Evolutionary conservation across 2,797 vertebrate genomes (phyloP).

Genomic region (Uromys caudimaculatus): DNA sequence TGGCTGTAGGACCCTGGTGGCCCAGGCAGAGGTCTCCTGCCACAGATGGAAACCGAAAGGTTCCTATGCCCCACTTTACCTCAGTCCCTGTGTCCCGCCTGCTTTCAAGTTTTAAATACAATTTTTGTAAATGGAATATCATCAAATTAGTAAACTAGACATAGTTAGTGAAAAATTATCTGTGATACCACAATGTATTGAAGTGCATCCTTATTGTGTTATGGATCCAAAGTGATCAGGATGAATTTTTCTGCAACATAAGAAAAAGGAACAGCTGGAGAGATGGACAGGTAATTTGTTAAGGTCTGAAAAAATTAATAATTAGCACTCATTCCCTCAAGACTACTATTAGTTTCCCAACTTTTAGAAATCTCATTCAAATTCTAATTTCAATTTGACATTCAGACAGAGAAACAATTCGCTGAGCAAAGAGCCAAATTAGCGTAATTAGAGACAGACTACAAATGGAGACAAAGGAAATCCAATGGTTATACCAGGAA

Average conservation of each 20-base stretch:
- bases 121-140: background rate
- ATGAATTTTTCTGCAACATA: background rate
- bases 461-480: background rate
- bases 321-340: background rate
- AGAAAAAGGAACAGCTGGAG: background rate
- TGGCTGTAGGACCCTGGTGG: too few relatives aligned
- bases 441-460: background rate
- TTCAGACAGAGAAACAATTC: background rate
- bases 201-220: background rate
- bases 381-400: background rate
- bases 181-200: background rate
- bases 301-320: background rate
- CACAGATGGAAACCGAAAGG: too few relatives aligned
- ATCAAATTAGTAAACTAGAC: background rate
- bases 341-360: background rate
- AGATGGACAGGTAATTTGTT: background rate
- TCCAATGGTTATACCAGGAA: background rate
- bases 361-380: background rate
- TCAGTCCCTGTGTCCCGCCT: too few relatives aligned
- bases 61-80: too few relatives aligned
- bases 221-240: accelerated
- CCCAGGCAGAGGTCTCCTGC: too few relatives aligned
- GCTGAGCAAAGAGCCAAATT: background rate
- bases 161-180: background rate
- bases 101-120: background rate